These are phyloP conservation scores for Physocephala rufipes DNA, from an alignment of 2,888 invertebrate species.

Conservation along the genomic window DNA sequence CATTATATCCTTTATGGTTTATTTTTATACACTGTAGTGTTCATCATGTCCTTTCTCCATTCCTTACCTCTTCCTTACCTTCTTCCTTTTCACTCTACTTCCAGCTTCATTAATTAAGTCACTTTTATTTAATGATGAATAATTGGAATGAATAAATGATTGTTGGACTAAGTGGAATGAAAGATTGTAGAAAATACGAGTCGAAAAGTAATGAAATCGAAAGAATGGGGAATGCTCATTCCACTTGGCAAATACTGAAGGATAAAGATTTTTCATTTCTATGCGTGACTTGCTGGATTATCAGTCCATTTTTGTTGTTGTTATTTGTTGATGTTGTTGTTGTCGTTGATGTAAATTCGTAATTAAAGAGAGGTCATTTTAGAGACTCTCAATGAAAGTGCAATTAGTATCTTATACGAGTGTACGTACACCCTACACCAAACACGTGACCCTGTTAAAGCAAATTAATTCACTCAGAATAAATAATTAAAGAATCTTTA, in stretches of 20 bases:
- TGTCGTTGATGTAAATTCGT: constrained; percentile 13
- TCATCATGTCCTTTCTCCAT: not conserved
- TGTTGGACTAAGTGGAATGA: constrained; percentile 7
- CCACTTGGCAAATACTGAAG: not conserved
- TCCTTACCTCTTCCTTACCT: not conserved
- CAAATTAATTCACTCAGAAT: too few relatives aligned
- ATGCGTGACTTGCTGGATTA: not conserved
- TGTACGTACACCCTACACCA: too few relatives aligned
- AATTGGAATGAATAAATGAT: constrained; percentile 23
- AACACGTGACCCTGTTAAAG: too few relatives aligned
- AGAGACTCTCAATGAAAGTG: constrained; percentile 21
- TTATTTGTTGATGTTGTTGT: constrained; percentile 16
- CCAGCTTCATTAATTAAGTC: constrained; percentile 43
- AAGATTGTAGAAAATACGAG: constrained; percentile 3
- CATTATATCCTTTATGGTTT: too few relatives aligned
- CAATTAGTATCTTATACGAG: constrained; percentile 5
- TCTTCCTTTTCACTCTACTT: constrained; percentile 21
- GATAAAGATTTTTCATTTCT: not conserved
- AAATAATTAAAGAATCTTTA: too few relatives aligned
- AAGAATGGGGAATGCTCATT: not conserved
- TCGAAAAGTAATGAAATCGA: not conserved
- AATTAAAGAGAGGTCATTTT: constrained; percentile 28
- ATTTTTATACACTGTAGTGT: not conserved
- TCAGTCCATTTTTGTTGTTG: not conserved
- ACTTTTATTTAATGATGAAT: constrained; percentile 44